Evolutionary conservation across 1,140 invertebrate species (phyloP), one percentile per base, ranked within the genome.

Genomic region (Acyrthosiphon pisum): DNA sequence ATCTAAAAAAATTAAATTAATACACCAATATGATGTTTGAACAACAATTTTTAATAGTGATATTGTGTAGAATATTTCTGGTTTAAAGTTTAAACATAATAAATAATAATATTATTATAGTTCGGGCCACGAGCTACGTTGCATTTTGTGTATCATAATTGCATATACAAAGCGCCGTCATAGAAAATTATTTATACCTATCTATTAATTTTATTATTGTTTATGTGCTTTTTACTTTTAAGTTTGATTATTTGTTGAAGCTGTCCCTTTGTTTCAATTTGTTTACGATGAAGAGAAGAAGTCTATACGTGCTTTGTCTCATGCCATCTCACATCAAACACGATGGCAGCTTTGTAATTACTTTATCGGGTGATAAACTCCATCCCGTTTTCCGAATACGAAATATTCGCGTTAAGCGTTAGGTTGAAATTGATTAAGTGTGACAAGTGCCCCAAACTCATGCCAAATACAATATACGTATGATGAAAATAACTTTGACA

Each of bases 331-430:
- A n/a, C n/a, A 76, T 76, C 60, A 23, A 76, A 76, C n/a, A n/a
- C 60, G 60, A 76, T 76, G 60, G 60, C 60, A 76, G 60, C 60
- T 76, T 76, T 76, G 60, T 76, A 76, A 76, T 76, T 76, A 76
- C 60, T 76, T 76, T 76, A 76, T 76, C 60, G 60, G 60, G 60
- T 76, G 30, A n/a, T 76, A 76, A 76, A 76, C 14, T 76, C 60
- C n/a, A n/a, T 76, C 60, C 60, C 60, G 60, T n/a, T 76, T 76
- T 76, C 60, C n/a, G 30, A n/a, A 76, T 6, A 14, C 60, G 60
- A 76, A 76, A 35, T n/a, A 76, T 76, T 76, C 60, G 60, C 14
- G 30, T 76, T 76, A 76, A 76, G 30, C 60, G 60, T 76, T 76
- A 76, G n/a, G 60, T 76, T n/a, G 30, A 76, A 76, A 76, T 76